Evolutionary conservation across 2,888 invertebrate species (phyloP).

Genomic region (Ormyrus nitidulus): DNA sequence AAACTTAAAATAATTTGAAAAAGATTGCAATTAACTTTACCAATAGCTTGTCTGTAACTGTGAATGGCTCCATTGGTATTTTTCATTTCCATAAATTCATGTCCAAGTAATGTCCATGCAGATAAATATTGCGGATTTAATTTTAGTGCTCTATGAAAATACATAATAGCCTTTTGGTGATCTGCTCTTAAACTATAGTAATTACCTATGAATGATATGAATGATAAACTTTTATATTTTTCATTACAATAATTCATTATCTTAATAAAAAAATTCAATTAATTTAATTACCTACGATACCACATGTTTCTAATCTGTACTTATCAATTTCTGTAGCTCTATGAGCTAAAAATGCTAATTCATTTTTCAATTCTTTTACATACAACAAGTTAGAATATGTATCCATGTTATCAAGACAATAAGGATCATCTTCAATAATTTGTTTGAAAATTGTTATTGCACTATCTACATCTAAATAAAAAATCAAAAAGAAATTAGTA

Average conservation of each 20-base stretch:
- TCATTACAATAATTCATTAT: not conserved
- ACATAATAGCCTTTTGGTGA: slow-evolving; percentile 98
- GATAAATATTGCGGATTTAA: slow-evolving; percentile 95
- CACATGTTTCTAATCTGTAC: slow-evolving; percentile 97
- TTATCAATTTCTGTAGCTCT: slow-evolving; percentile 96
- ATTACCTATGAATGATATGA: slow-evolving; percentile 84
- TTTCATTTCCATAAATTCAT: slow-evolving; percentile 99
- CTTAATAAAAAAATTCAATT: not conserved
- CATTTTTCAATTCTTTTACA: slow-evolving; percentile 93
- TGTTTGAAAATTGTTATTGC: slow-evolving; percentile 91
- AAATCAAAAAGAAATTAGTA: not conserved
- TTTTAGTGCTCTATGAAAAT: slow-evolving; percentile 95
- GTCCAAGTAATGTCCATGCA: slow-evolving; percentile 99
- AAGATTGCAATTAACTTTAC: slow-evolving; percentile 75
- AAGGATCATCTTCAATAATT: slow-evolving; percentile 92
- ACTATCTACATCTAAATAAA: slow-evolving; percentile 86
- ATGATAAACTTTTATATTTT: not conserved
- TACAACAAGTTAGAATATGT: slow-evolving; percentile 97
- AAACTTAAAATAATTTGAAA: slow-evolving; percentile 8
- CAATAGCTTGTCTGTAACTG: slow-evolving; percentile 97
- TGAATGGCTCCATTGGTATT: slow-evolving; percentile 99
- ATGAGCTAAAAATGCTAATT: slow-evolving; percentile 95
- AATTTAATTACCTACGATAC: slow-evolving; percentile 88
- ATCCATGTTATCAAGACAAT: slow-evolving; percentile 95
- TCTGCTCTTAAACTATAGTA: slow-evolving; percentile 96